Conservation (phyloP, 1,140 invertebrate species). For the Drosophila sucinea region DNA sequence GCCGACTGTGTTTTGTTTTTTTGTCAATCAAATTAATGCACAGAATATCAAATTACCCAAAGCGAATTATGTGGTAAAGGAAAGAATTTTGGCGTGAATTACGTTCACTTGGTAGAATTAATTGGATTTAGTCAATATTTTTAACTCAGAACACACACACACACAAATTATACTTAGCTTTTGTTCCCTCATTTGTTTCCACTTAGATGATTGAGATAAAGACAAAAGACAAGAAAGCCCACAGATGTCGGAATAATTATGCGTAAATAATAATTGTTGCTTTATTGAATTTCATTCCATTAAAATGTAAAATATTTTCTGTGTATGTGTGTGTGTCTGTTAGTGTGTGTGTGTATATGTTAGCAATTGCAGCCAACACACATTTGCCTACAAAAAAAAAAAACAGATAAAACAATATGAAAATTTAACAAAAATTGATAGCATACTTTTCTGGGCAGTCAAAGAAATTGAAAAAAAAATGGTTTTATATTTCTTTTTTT, state of each 20-base stretch:
- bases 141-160: not conserved
- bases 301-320: constrained; percentile 69
- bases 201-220: not conserved
- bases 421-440: not conserved
- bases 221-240: not conserved
- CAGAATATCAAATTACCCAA: constrained; percentile 11
- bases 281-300: constrained; percentile 77
- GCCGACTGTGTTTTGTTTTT: not conserved
- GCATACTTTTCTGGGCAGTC: not conserved
- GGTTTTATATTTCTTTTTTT: not conserved
- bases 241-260: constrained; percentile 47
- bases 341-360: constrained; percentile 27
- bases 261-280: constrained; percentile 75
- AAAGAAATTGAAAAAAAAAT: not conserved
- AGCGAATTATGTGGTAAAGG: constrained; percentile 10
- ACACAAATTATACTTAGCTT: not conserved
- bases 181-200: not conserved
- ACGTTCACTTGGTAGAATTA: constrained; percentile 4
- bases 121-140: constrained; percentile 3
- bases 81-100: constrained; percentile 1
- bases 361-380: constrained; percentile 14
- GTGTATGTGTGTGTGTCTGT: constrained; percentile 40
- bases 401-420: not conserved
- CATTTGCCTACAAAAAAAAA: not conserved
- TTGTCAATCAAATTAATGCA: constrained; percentile 11